Evolutionary conservation across 2,888 invertebrate genomes (phyloP), one percentile per base, ranked within the genome.

Genomic region (Achlya flavicornis): DNA sequence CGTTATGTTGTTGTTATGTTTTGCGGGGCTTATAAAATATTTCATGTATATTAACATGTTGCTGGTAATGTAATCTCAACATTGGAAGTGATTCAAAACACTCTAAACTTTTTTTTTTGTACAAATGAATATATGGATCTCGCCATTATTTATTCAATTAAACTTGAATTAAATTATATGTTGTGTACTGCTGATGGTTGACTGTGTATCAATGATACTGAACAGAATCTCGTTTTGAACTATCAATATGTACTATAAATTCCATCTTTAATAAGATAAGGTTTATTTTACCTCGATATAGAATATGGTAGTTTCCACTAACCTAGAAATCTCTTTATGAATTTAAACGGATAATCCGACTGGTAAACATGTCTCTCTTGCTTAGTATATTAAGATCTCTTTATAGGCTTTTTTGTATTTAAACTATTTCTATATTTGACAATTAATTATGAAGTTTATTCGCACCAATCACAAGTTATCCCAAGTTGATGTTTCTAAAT

Each of bases 351-450:
- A 48, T 35, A 43, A 67, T 69, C 71, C 80, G 35, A 16, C 75
- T 80, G 76, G 75, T 71, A 72, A 77, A 79, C 66, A 73, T 74
- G 74, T 78, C 75, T 83, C 82, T 80, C 80, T 81, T 76, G 69
- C 70, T 66, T 83, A 84, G 79, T 74, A 62, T 70, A 61, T 66
- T 84, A 80, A 81, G 77, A 77, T 75, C 74, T 79, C 68, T 70
- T 64, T 80, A 81, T 77, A 80, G 83, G 84, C 85, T 87, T 88
- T 81, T 78, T 80, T 53, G 76, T 83, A 78, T 83, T 74, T 75
- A 41, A 73, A 76, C 72, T 76, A 75, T 73, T 74, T 71, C 70
- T 63, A 74, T 68, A 78, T 80, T 81, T 77, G 75, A 77, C 41
- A 74, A 69, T 46, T 14, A 46, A 79, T 78, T 76, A 83, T 79